Evolutionary conservation across 2,113 vertebrate genomes (phyloP).

Genomic region (Cygnus atratus): DNA sequence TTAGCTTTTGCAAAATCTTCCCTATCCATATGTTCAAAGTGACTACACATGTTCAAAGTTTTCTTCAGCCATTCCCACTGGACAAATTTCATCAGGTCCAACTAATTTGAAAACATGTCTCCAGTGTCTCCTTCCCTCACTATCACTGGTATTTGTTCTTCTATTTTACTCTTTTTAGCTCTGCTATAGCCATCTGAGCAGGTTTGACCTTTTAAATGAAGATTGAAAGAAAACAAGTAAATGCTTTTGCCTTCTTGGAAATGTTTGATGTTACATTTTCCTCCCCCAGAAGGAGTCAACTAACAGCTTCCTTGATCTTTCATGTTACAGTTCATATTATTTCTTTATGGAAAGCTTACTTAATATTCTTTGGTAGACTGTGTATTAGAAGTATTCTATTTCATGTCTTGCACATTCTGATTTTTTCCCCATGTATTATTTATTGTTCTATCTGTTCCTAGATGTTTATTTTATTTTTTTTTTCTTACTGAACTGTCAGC

Average conservation of each 20-base stretch:
- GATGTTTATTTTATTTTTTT: background rate
- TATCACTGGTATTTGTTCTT: background rate
- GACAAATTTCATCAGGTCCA: background rate
- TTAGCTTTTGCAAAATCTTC: background rate
- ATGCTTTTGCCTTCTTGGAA: background rate
- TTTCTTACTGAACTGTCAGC: background rate
- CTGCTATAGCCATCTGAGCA: background rate
- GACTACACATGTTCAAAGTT: background rate
- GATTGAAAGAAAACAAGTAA: background rate
- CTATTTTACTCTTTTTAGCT: background rate
- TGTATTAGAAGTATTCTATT: background rate
- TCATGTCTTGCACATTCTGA: background rate
- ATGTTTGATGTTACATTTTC: background rate
- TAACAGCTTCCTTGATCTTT: background rate
- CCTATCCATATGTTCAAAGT: background rate
- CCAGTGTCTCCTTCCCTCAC: background rate
- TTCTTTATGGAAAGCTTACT: background rate
- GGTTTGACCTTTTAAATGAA: background rate
- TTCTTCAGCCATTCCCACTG: background rate
- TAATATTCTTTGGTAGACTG: background rate
- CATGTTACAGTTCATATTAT: background rate
- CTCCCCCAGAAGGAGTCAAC: background rate
- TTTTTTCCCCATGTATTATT: background rate
- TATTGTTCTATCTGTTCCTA: background rate
- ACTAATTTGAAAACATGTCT: background rate